A percentile compares a stretch with the other conserved stretches of the same genome.
Evolutionary conservation across 2,113 vertebrate species (phyloP).

Genomic region (Dasyprocta punctata): DNA sequence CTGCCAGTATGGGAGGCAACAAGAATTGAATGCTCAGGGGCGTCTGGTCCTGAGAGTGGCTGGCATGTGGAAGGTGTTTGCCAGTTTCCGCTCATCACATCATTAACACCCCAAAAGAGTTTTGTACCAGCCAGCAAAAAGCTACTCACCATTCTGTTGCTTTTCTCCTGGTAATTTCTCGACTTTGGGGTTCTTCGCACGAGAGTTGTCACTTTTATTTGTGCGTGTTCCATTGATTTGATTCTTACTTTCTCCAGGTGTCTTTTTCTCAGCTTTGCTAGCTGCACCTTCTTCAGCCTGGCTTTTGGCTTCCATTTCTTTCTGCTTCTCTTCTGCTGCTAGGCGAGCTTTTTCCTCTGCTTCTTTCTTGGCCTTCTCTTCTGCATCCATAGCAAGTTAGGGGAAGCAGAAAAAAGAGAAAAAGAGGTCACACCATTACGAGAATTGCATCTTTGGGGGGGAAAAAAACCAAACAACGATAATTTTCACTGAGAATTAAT

Average conservation of each 20-base stretch:
- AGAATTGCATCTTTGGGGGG: not conserved
- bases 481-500: not conserved
- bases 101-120: not conserved
- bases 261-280: slow-evolving; percentile 63
- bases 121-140: not conserved
- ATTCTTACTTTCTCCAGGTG: slow-evolving; percentile 60
- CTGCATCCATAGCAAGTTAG: slow-evolving; percentile 40
- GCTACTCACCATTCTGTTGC: slow-evolving; percentile 62
- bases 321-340: slow-evolving; percentile 88
- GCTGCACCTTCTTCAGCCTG: slow-evolving; percentile 69
- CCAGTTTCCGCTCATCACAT: not conserved
- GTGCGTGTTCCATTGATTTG: slow-evolving; percentile 76
- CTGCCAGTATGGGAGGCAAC: not conserved
- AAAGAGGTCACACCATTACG: not conserved
- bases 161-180: slow-evolving; percentile 67
- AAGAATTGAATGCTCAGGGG: too few species aligned
- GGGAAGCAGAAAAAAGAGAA: not conserved
- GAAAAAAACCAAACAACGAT: too few species aligned
- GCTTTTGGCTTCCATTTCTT: slow-evolving; percentile 83
- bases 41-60: accelerated
- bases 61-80: accelerated
- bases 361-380: slow-evolving; percentile 87
- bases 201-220: slow-evolving; percentile 60
- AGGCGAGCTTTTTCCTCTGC: slow-evolving; percentile 89
- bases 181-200: slow-evolving; percentile 72